Evolutionary conservation across 2,113 vertebrate genomes (phyloP), one percentile per base, ranked within the genome.

Genomic region (Tricholaema leucomelas): DNA sequence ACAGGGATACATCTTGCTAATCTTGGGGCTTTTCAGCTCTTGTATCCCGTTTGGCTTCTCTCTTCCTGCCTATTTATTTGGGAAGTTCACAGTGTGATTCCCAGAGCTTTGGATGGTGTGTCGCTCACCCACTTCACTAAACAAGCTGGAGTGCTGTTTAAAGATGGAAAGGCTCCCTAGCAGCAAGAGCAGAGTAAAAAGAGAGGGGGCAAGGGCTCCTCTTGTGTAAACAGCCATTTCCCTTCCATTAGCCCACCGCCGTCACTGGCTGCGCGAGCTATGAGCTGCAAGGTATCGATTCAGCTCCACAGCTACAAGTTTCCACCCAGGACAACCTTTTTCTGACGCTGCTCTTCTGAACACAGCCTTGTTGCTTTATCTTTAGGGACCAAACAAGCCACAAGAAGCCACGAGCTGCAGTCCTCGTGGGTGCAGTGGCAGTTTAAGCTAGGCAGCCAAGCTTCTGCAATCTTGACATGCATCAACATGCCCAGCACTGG

Each of bases 141-240:
- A 89, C 74, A 82, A 59, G 71, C 82, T 74, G 78, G 84, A 85
- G 83, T 56, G 18, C 82, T 89, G 77, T 85, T 91, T 92, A 95
- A 95, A 89, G 76, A 71, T 44, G 84, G 75, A 92, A 93, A 92
- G 5, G 38, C 84, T 87, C 42, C 24, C 54, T 0, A 92, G 71
- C 66, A 48, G 72, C 64, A 71, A 36, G 71, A 20, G 38, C 67
- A 21, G 72, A 95, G 46, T 36, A 33, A 69, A 35, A 28, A 30
- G n/a, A 46, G 40, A 72, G 42, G 12, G 3, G 4, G 30, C 27
- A 23, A 12, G 8, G 59, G 25, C 64, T 42, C 5, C 33, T 42
- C 50, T 16, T 59, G 31, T 78, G 70, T 44, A 77, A 55, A 17
- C 56, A 74, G 8, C 6, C 18, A 35, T 21, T 63, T 50, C 21